Evolutionary conservation across 1,140 invertebrate species (phyloP).

Genomic region (Ceratitis capitata): DNA sequence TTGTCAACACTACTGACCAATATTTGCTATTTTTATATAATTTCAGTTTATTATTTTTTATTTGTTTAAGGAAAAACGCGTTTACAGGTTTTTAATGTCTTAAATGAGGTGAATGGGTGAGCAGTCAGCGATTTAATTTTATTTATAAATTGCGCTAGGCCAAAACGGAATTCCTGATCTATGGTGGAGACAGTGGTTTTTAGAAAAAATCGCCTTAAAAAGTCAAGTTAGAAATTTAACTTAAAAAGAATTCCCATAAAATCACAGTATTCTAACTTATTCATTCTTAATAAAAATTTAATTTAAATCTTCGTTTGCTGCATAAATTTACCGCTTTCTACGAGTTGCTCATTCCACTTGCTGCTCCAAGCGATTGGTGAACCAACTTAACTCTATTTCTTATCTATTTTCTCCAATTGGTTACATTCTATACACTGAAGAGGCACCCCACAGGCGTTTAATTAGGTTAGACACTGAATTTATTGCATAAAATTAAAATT

Average conservation of each 20-base stretch:
- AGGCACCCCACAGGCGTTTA: not conserved
- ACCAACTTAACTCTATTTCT: not conserved
- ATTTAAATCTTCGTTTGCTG: not conserved
- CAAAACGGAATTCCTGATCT: too few relatives aligned
- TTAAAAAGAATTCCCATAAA: not conserved
- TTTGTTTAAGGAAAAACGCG: not conserved
- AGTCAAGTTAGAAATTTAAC: too few relatives aligned
- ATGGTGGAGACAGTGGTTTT: too few relatives aligned
- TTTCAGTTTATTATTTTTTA: not conserved
- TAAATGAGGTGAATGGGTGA: not conserved
- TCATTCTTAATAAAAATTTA: not conserved
- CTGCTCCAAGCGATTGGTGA: not conserved
- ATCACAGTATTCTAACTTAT: not conserved
- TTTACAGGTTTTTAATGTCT: not conserved
- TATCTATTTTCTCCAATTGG: not conserved
- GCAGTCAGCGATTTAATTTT: not conserved
- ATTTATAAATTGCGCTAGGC: not conserved
- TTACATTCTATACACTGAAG: not conserved
- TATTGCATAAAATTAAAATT: constrained; percentile 28
- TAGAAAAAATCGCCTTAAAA: too few relatives aligned
- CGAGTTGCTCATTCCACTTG: not conserved
- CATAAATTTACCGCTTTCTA: constrained; percentile 10
- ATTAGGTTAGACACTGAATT: constrained; percentile 9
- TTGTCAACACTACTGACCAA: not conserved
- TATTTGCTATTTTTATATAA: constrained; percentile 1